phyloP scores from a whole-genome alignment of 35 echinoderm and acorn worm species.

The Nesometra sesokonis region DNA sequence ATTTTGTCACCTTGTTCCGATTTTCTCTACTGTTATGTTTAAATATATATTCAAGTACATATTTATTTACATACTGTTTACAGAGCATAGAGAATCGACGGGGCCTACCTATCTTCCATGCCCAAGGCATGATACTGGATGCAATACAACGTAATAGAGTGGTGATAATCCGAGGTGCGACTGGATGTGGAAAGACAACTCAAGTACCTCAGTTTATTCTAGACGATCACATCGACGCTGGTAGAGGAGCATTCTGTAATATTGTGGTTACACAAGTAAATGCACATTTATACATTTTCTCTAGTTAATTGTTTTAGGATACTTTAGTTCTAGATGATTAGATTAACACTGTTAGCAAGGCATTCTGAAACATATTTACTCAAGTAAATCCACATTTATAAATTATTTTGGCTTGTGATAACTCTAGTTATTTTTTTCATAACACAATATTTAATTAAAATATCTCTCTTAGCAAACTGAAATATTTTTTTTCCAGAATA shows the following conservation, averaged over 20 bases:
- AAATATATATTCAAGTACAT: neutral
- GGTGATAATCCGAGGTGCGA: conserved; percentile 72
- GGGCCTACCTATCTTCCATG: conserved; percentile 60
- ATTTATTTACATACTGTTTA: neutral
- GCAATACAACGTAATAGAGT: conserved; percentile 62
- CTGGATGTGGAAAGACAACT: conserved; percentile 95
- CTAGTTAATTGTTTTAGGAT: no score
- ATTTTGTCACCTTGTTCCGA: no score
- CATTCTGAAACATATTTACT: no score
- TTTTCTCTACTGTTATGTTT: no score
- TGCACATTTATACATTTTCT: neutral
- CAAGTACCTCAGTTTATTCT: conserved; percentile 98
- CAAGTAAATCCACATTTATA: no score
- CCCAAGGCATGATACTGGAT: conserved; percentile 52
- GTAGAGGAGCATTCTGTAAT: conserved; percentile 78
- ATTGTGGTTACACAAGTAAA: conserved; percentile 82
- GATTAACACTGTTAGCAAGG: no score
- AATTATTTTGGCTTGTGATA: no score
- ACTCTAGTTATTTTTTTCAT: no score
- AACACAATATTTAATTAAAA: no score
- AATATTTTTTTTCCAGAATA: no score
- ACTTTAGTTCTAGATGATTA: no score
- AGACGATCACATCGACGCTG: conserved; percentile 45
- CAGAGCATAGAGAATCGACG: conserved; percentile 62
- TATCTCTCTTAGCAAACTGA: no score